These are phyloP conservation scores for Anniella stebbinsi DNA, from an alignment of 2,797 vertebrate species.

Conservation along the genomic window DNA sequence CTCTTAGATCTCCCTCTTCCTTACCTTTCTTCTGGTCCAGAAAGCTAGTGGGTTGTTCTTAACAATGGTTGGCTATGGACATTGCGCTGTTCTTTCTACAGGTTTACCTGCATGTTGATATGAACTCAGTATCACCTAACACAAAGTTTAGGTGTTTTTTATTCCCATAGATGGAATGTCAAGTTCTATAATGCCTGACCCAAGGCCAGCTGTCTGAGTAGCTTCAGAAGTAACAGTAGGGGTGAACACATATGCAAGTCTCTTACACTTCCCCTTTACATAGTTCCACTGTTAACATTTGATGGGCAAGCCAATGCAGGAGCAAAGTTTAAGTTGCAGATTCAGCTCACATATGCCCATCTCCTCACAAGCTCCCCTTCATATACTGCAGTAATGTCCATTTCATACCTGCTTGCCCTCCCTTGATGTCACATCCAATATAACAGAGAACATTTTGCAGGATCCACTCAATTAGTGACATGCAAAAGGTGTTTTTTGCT, in stretches of 20 bases:
- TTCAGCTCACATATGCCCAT: background rate
- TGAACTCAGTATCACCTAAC: background rate
- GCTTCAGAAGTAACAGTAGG: background rate
- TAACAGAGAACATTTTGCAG: too few relatives aligned
- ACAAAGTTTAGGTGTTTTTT: background rate
- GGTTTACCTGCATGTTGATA: background rate
- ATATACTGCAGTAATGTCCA: background rate
- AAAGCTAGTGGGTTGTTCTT: background rate
- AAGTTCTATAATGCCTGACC: background rate
- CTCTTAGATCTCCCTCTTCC: background rate
- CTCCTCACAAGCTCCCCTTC: background rate
- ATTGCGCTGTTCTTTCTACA: background rate
- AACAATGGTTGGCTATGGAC: background rate
- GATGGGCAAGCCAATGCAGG: background rate
- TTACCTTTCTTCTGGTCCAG: background rate
- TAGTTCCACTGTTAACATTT: background rate
- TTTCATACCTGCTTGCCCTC: background rate
- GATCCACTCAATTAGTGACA: background rate
- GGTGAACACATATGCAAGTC: background rate
- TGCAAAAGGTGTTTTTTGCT: background rate
- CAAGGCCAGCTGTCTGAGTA: background rate
- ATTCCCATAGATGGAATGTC: background rate
- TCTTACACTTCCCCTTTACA: background rate
- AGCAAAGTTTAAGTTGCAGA: background rate
- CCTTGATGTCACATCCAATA: background rate